Evolutionary conservation across 2,113 vertebrate species (phyloP).

Genomic region (Arvicanthis niloticus): DNA sequence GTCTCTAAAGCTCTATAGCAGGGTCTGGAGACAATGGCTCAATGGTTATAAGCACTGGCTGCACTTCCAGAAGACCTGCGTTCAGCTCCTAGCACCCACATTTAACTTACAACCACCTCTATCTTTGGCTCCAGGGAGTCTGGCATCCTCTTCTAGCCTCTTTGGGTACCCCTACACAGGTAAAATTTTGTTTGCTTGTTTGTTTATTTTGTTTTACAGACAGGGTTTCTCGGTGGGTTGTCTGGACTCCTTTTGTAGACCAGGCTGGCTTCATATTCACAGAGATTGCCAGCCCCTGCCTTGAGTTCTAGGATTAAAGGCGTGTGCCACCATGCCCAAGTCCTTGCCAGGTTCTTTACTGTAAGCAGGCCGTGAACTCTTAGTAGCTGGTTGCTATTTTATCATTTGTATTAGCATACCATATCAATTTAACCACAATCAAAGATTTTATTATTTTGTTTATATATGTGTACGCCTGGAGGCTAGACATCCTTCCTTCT

Average conservation of each 20-base stretch:
- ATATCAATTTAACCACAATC: background rate
- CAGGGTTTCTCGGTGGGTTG: background rate
- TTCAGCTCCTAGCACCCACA: background rate
- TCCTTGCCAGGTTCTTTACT: background rate
- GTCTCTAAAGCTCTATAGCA: background rate
- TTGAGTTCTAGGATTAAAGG: background rate
- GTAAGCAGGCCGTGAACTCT: background rate
- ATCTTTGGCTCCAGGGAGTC: background rate
- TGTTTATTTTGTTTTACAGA: background rate
- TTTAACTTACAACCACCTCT: background rate
- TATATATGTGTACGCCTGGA: background rate
- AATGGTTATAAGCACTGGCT: background rate
- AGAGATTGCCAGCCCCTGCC: background rate
- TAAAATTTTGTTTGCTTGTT: background rate
- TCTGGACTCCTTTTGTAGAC: background rate
- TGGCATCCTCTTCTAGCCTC: background rate
- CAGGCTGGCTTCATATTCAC: background rate
- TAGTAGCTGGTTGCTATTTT: background rate
- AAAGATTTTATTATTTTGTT: background rate
- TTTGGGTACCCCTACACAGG: background rate
- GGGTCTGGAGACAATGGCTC: background rate
- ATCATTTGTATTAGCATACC: background rate
- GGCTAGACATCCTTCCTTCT: background rate
- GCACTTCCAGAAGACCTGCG: background rate
- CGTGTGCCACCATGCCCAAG: background rate